phyloP scores from a whole-genome alignment of 2,113 vertebrate genomes.

The Proteles cristata region DNA sequence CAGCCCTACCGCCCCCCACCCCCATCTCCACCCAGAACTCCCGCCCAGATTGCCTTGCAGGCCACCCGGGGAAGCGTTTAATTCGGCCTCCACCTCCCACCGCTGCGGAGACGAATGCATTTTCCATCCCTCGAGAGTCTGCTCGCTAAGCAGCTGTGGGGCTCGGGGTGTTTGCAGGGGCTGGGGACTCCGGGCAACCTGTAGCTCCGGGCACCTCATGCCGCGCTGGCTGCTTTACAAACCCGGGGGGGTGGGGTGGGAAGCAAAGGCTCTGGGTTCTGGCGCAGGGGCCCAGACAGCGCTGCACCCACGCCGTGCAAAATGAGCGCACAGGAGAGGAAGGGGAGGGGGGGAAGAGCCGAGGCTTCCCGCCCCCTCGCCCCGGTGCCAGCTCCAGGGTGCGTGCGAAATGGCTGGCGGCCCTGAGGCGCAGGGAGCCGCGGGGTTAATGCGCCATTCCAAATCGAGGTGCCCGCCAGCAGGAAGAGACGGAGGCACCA shows the following conservation, averaged over 20 bases:
- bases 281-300: background rate
- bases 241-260: background rate
- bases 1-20: background rate
- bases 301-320: background rate
- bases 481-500: conserved; percentile 56
- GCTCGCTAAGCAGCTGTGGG: conserved; percentile 45
- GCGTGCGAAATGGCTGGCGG: conserved; percentile 46
- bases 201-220: background rate
- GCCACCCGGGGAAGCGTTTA: conserved; percentile 53
- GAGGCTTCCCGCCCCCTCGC: background rate
- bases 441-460: conserved; percentile 41
- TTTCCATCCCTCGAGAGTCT: conserved; percentile 47
- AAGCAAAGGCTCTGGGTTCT: background rate
- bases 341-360: fast-evolving
- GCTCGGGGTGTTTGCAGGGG: background rate
- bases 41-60: background rate
- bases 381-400: background rate
- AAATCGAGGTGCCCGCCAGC: conserved; percentile 36
- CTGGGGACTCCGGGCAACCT: background rate
- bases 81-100: conserved; percentile 60
- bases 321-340: background rate
- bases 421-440: background rate
- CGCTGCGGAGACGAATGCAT: conserved; percentile 18
- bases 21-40: background rate
- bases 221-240: background rate